Percentiles rank a stretch among this genome's conserved stretches.
phyloP scores from a whole-genome alignment of 1,140 invertebrate species.

The Eueides isabella region DNA sequence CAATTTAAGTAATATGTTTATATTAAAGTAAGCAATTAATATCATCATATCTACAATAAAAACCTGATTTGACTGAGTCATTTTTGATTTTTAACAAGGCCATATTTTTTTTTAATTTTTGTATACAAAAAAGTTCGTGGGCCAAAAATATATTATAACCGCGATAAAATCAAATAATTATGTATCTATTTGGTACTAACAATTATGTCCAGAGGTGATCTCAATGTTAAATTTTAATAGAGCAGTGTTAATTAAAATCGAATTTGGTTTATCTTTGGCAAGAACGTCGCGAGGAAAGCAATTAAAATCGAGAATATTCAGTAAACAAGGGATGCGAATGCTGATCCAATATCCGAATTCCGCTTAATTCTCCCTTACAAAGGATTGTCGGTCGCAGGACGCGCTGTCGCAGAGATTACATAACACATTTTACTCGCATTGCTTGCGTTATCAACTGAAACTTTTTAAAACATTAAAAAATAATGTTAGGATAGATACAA shows the following conservation, averaged over 20 bases:
- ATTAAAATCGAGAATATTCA: slow-evolving; percentile 74
- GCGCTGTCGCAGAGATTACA: slow-evolving; percentile 1
- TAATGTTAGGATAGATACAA: no score
- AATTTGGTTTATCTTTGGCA: slow-evolving; percentile 17
- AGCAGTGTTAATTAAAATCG: slow-evolving; percentile 17
- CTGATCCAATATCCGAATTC: slow-evolving; percentile 76
- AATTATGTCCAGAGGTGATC: background rate
- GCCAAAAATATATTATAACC: background rate
- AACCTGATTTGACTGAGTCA: background rate
- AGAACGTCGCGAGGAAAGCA: slow-evolving; percentile 51
- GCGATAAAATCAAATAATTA: background rate
- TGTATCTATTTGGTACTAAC: background rate
- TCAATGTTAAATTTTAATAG: background rate
- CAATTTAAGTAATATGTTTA: slow-evolving; percentile 1
- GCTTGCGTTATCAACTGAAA: slow-evolving; percentile 20
- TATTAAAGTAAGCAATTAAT: background rate
- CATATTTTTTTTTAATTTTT: background rate
- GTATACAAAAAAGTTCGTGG: background rate
- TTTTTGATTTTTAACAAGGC: background rate
- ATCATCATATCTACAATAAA: background rate
- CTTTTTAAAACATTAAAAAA: background rate
- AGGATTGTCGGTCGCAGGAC: slow-evolving; percentile 62
- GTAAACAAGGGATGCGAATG: slow-evolving; percentile 62
- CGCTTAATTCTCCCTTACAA: slow-evolving; percentile 62
- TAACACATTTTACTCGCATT: slow-evolving; percentile 14